Evolutionary conservation across 2,113 vertebrate species (phyloP), one percentile per base, ranked within the genome.

Genomic region (Lophius piscatorius): DNA sequence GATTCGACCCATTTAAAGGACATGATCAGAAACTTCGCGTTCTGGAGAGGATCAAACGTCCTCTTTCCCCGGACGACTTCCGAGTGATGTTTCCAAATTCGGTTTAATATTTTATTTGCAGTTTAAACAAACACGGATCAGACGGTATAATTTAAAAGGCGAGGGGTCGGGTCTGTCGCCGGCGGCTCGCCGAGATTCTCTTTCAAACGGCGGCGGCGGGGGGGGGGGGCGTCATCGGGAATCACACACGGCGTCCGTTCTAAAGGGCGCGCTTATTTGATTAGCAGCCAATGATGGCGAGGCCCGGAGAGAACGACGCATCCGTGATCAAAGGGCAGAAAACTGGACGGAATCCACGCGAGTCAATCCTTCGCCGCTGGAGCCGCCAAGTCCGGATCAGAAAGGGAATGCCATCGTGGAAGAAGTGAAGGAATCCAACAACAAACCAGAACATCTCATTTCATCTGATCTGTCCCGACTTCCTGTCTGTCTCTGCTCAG

Each of bases 401-500:
- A 10, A 24, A 35, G n/a, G 26, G n/a, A n/a, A n/a, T 94, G 92
- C 91, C 92, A 82, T 92, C 91, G 89, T 89, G 89, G 89, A 94
- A 91, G 93, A 94, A 92, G n/a, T n/a, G n/a, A n/a, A n/a, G n/a
- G n/a, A n/a, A n/a, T n/a, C n/a, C n/a, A n/a, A n/a, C n/a, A n/a
- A n/a, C n/a, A n/a, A n/a, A n/a, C n/a, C n/a, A n/a, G n/a, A n/a
- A n/a, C n/a, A n/a, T n/a, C n/a, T n/a, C n/a, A n/a, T n/a, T n/a
- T n/a, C n/a, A n/a, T n/a, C n/a, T n/a, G n/a, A n/a, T n/a, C n/a
- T n/a, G n/a, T n/a, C n/a, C n/a, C n/a, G n/a, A n/a, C n/a, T n/a
- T n/a, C n/a, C n/a, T n/a, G n/a, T n/a, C n/a, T n/a, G n/a, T n/a
- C n/a, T n/a, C n/a, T n/a, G n/a, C n/a, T n/a, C n/a, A n/a, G n/a